These are phyloP conservation scores for Phataginus tricuspis DNA, from an alignment of 2,797 vertebrate species.

Conservation along the genomic window DNA sequence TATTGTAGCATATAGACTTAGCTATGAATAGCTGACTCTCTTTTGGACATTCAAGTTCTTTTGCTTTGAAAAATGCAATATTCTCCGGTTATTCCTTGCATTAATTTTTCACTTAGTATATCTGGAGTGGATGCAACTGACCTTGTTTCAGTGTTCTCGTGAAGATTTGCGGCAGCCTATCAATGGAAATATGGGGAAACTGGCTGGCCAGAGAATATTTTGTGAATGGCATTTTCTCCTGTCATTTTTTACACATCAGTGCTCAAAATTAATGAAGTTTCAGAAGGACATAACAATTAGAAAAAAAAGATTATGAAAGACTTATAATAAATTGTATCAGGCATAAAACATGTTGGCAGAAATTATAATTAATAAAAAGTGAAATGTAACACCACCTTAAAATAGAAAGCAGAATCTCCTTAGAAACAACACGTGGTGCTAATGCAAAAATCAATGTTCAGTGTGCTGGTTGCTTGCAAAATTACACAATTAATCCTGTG, in stretches of 20 bases:
- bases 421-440: constrained; percentile 46
- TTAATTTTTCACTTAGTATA: neutral
- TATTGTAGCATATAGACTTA: neutral
- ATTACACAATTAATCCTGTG: constrained; percentile 86
- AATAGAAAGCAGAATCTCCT: constrained; percentile 56
- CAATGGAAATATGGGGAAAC: neutral
- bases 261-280: constrained; percentile 64
- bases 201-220: neutral
- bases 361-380: constrained; percentile 55
- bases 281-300: neutral
- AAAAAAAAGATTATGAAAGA: constrained; percentile 34
- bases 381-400: constrained; percentile 48
- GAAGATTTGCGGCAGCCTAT: neutral
- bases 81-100: neutral
- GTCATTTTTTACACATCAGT: constrained; percentile 56
- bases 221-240: neutral
- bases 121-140: neutral
- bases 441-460: constrained; percentile 77
- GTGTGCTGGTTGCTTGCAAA: constrained; percentile 77
- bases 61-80: fast-evolving
- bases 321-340: constrained; percentile 42
- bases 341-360: neutral
- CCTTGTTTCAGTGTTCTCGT: neutral
- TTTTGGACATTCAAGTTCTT: no score
- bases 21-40: neutral